A percentile compares a stretch with the other conserved stretches of the same genome.
phyloP scores from a whole-genome alignment of 2,113 vertebrate genomes.

The Cavia aperea region DNA sequence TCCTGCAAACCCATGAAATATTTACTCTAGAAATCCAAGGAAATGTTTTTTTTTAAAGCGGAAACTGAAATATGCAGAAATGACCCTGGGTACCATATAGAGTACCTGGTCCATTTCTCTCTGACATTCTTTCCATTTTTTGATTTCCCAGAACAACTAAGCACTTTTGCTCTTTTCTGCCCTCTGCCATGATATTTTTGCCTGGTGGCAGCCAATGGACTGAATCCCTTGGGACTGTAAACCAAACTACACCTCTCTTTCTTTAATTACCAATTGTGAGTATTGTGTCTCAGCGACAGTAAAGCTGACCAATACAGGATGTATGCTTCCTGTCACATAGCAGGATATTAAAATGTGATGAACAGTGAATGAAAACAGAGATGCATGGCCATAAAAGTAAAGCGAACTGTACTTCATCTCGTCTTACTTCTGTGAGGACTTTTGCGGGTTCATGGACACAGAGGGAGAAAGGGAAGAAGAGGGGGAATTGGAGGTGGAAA shows the following conservation, averaged over 20 bases:
- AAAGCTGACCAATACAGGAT: not conserved
- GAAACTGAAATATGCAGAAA: not conserved
- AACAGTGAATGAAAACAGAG: not conserved
- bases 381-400: not conserved
- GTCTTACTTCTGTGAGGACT: not conserved
- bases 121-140: not conserved
- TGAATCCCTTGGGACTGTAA: not conserved
- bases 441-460: not conserved
- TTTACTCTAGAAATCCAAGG: not conserved
- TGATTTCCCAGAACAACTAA: not conserved
- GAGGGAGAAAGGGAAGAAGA: not conserved
- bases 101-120: not conserved
- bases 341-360: not conserved
- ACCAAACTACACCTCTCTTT: not conserved
- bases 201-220: not conserved
- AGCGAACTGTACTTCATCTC: not conserved
- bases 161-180: not conserved
- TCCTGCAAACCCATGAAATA: not conserved
- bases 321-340: too few species aligned
- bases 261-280: not conserved
- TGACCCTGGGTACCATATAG: not conserved
- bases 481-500: not conserved
- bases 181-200: not conserved
- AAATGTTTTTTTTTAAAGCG: not conserved
- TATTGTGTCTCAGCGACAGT: not conserved